Evolutionary conservation across 2,113 vertebrate species (phyloP).

Genomic region (Amazona vittata): DNA sequence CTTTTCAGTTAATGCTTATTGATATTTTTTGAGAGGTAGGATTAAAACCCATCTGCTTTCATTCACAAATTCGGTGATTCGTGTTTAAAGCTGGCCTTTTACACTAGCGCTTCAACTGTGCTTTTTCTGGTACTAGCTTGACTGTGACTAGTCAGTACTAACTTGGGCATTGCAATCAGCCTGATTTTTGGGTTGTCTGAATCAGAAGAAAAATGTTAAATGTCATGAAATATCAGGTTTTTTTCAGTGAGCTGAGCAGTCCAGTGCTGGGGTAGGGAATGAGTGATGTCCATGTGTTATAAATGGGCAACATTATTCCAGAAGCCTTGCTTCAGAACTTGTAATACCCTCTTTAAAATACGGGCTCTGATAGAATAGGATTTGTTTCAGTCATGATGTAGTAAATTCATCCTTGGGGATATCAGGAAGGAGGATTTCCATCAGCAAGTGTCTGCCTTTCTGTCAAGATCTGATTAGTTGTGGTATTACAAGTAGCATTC

Average conservation of each 20-base stretch:
- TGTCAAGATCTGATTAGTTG: conserved; percentile 74
- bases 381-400: conserved; percentile 32
- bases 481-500: conserved; percentile 70
- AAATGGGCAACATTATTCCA: background rate
- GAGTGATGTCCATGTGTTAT: background rate
- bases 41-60: background rate
- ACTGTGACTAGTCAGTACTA: background rate
- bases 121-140: background rate
- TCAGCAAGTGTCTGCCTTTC: conserved; percentile 64
- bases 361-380: conserved; percentile 23
- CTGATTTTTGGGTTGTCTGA: background rate
- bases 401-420: conserved; percentile 53
- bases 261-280: fast-evolving
- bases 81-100: background rate
- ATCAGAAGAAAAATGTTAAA: background rate
- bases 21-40: background rate
- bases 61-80: background rate
- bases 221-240: background rate
- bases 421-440: background rate
- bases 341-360: background rate
- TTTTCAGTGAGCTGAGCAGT: background rate
- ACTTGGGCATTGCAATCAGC: background rate
- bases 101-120: background rate
- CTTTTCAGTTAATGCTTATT: background rate
- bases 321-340: background rate